Percentiles rank a stretch among this genome's conserved stretches.
Conservation (phyloP, 2,113 vertebrate species). For the Podilymbus podiceps region DNA sequence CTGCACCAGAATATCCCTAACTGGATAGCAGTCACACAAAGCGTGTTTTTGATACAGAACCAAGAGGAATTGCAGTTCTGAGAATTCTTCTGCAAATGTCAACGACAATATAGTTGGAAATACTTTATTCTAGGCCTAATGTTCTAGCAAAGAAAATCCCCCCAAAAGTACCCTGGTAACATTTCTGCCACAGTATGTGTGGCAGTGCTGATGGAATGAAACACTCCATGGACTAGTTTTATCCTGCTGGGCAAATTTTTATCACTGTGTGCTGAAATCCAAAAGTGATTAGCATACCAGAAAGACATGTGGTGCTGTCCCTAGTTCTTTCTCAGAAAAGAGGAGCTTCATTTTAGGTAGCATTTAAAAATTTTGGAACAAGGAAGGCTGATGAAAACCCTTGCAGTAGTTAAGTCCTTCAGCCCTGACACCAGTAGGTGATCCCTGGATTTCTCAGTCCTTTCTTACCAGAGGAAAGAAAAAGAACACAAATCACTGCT, state of each 20-base stretch:
- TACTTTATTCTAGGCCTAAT: background rate
- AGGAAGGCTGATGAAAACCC: background rate
- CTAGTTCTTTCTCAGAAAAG: background rate
- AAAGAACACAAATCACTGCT: background rate
- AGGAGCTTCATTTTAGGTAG: background rate
- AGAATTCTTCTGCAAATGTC: background rate
- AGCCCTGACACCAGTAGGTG: background rate
- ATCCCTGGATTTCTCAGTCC: background rate
- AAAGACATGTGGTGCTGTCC: background rate
- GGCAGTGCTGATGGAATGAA: background rate
- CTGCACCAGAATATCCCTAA: background rate
- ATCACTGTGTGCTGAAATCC: background rate
- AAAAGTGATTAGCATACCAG: background rate
- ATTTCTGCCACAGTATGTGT: background rate
- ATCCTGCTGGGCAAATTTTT: background rate
- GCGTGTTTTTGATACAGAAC: background rate
- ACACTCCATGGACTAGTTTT: background rate
- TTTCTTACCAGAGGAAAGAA: background rate
- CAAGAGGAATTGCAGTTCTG: background rate
- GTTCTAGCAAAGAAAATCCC: background rate
- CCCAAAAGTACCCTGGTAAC: background rate
- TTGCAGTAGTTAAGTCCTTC: background rate
- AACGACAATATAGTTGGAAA: background rate
- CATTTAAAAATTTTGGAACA: background rate
- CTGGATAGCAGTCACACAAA: background rate